Evolutionary conservation across 2,797 vertebrate genomes (phyloP).

Genomic region (Macropus fuliginosus): DNA sequence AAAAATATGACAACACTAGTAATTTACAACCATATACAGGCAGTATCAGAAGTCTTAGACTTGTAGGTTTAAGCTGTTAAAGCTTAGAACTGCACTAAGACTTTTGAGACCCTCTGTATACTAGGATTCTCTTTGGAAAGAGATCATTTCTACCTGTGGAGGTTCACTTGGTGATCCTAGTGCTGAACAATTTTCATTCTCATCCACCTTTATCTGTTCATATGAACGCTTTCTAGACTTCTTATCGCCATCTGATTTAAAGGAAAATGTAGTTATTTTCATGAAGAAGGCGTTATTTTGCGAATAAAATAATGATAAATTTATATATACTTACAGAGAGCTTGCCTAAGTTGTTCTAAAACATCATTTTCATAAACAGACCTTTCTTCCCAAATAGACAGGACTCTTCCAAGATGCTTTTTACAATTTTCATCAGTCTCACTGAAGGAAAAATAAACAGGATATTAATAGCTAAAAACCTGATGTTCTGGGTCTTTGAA

Average conservation of each 20-base stretch:
- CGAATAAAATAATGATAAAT: conserved; percentile 40
- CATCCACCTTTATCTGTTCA: conserved; percentile 93
- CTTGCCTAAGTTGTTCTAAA: conserved; percentile 94
- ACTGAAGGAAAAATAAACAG: conserved; percentile 82
- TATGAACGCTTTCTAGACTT: conserved; percentile 95
- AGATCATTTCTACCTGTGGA: conserved; percentile 90
- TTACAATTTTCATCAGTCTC: conserved; percentile 97
- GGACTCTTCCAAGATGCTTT: conserved; percentile 95
- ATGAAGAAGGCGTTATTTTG: conserved; percentile 60
- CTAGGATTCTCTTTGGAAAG: conserved; percentile 19
- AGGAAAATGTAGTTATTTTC: conserved; percentile 66
- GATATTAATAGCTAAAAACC: conserved; percentile 52
- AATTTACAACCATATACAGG: background rate
- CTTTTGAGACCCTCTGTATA: background rate
- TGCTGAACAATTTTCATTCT: conserved; percentile 91
- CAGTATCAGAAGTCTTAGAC: background rate
- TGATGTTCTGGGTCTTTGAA: conserved; percentile 1
- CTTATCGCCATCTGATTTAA: conserved; percentile 91
- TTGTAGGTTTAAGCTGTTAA: background rate
- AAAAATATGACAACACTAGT: background rate
- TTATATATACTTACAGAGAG: conserved; percentile 92
- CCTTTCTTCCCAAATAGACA: conserved; percentile 99
- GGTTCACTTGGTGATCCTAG: conserved; percentile 93
- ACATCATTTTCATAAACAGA: conserved; percentile 96
- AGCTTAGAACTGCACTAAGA: background rate